Evolutionary conservation across 2,888 invertebrate genomes (phyloP), one percentile per base, ranked within the genome.

Genomic region (Venusia cambrica): DNA sequence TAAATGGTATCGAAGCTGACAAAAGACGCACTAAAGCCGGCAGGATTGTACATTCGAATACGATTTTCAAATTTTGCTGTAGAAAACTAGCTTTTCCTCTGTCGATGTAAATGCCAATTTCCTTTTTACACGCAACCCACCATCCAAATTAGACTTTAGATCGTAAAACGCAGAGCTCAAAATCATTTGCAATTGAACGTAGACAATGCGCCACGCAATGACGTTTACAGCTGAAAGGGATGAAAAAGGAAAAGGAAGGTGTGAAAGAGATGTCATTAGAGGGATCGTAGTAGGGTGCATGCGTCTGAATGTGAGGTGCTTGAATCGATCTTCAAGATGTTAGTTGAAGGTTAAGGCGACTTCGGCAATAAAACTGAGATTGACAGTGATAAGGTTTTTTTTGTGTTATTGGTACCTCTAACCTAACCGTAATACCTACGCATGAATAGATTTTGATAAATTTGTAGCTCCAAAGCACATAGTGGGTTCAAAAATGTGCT

Each of bases 131-230:
- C 7, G 14, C 10, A 1, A 11, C 21, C 8, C 12, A 21, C 52
- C 43, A 53, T 40, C 45, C 7, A 68, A 61, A 58, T 56, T 51
- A 43, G 41, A 63, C 64, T 58, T 56, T 73, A 68, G 9, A 1
- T 0, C 9, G 1, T 20, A 33, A 8, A 22, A 0, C 2, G 47
- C 61, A 73, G 45, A 55, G 62, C 54, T 46, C 43, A 63, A 54
- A 62, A 64, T 70, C 17, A 40, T 41, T 52, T 54, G 46, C 18
- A 21, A 24, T 36, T 34, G 30, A 17, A 41, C 17, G 62, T 64
- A 79, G 81, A 84, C 85, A 83, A 81, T 81, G 85, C 84, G 83
- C 83, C 74, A 78, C 78, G 81, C 84, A 76, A 75, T 85, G 84
- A 84, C 84, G 87, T 84, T 85, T 81, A 73, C 65, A 74, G 29